Evolutionary conservation across 2,797 vertebrate species (phyloP).

Genomic region (Hyperoplus lanceolatus): DNA sequence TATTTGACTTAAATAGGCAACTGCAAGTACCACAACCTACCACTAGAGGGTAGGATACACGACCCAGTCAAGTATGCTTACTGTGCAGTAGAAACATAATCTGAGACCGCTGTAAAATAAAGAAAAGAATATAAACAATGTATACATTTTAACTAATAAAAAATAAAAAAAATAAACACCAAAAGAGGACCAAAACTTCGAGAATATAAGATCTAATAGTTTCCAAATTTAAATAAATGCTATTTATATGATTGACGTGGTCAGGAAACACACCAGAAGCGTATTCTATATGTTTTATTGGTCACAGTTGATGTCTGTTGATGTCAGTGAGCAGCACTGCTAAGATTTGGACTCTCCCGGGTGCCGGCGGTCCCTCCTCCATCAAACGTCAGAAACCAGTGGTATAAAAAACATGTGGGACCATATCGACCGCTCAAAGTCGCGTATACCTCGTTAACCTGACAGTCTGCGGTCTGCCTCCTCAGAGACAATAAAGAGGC

Average conservation of each 20-base stretch:
- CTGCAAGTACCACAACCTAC: neutral
- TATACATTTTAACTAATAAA: too few species aligned
- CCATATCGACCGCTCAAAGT: slow-evolving; percentile 62
- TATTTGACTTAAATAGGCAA: neutral
- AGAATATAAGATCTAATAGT: neutral
- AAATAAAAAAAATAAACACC: neutral
- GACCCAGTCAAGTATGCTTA: neutral
- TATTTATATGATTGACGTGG: neutral
- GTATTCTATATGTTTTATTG: slow-evolving; percentile 4
- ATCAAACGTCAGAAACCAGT: slow-evolving; percentile 87
- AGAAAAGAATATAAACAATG: neutral
- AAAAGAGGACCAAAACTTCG: neutral
- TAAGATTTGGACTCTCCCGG: slow-evolving; percentile 49
- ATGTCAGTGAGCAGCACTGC: slow-evolving; percentile 30
- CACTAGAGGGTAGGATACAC: slow-evolving; percentile 71
- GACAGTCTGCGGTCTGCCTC: slow-evolving; percentile 60
- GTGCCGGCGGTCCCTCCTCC: slow-evolving; percentile 85
- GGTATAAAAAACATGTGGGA: slow-evolving; percentile 87
- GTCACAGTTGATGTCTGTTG: slow-evolving; percentile 35
- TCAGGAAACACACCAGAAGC: neutral
- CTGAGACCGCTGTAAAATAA: neutral
- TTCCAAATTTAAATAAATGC: neutral
- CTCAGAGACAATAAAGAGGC: slow-evolving; percentile 39
- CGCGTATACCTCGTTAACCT: slow-evolving; percentile 56
- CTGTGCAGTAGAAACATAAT: neutral